Evolutionary conservation across 2,888 invertebrate species (phyloP), one percentile per base, ranked within the genome.

Genomic region (Cephalotes varians): DNA sequence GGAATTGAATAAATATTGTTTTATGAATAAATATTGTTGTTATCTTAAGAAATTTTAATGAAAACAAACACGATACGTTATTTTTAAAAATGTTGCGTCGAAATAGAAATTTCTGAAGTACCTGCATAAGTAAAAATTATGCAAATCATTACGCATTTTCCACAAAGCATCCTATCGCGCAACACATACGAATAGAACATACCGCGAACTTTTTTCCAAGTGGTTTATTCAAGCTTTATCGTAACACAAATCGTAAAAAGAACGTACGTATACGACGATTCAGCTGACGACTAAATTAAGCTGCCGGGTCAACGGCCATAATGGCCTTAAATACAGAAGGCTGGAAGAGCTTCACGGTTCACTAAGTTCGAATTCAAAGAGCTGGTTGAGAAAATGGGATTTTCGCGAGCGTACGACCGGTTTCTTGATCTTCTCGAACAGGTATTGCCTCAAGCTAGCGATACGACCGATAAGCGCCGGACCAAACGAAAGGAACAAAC

Each of bases 351-450:
- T 58, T 71, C 73, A 73, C n/a, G 80, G 60, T 73, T 73, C 67
- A 65, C 54, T 54, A 37, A 49, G 69, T 44, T 34, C 60, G 40
- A 44, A 60, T 51, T 79, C 73, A 74, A 74, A 83, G 73, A 49
- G 51, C 47, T 69, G 62, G 74, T 71, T 28, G 51, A 44, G 67
- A 56, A 84, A 84, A 84, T 84, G 82, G 81, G 82, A 84, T 84
- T 76, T 74, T 76, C 69, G 58, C 60, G 60, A 81, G 28, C 51
- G 83, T 67, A 60, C 69, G 74, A 77, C 40, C 69, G 58, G 81
- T 81, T 76, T 74, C 82, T 69, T 69, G 80, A 84, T 84, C 74
- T 84, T 60, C 69, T 81, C 60, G 51, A 54, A 74, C 81, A 40
- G 34, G 54, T 74, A 67, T 62, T 74, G 81, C 69, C 74, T 40